phyloP scores from a whole-genome alignment of 2,888 invertebrate genomes.

The Pharmacophagus antenor region DNA sequence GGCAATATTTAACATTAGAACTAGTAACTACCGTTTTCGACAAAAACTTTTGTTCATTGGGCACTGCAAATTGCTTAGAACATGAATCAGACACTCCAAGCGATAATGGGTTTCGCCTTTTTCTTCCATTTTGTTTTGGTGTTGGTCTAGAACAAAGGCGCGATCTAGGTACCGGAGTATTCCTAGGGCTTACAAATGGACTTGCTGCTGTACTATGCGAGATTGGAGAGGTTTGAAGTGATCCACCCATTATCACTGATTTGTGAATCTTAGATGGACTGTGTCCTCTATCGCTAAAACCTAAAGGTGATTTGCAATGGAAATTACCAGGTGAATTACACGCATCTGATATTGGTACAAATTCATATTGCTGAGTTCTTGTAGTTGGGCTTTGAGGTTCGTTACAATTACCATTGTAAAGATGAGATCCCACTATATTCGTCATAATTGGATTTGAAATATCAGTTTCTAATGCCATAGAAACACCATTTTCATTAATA shows the following conservation, averaged over 20 bases:
- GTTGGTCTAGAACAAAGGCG: constrained; percentile 80
- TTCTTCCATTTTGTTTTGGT: constrained; percentile 66
- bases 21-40: constrained; percentile 53
- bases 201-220: constrained; percentile 86
- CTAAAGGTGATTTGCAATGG: constrained; percentile 67
- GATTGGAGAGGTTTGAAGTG: constrained; percentile 71
- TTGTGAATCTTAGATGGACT: constrained; percentile 66
- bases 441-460: constrained; percentile 46
- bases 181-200: constrained; percentile 91
- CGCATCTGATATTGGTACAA: constrained; percentile 92
- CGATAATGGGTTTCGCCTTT: constrained; percentile 60
- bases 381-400: constrained; percentile 89
- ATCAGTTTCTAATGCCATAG: constrained; percentile 47
- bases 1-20: constrained; percentile 60
- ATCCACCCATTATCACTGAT: constrained; percentile 62
- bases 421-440: constrained; percentile 47
- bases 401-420: constrained; percentile 65
- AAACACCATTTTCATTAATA: constrained; percentile 55
- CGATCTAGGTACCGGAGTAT: constrained; percentile 86
- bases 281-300: constrained; percentile 60
- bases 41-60: constrained; percentile 70
- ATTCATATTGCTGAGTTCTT: constrained; percentile 89
- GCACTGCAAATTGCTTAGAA: constrained; percentile 67
- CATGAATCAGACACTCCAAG: constrained; percentile 57
- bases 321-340: constrained; percentile 83